Evolutionary conservation across 1,140 invertebrate genomes (phyloP).

Genomic region (Euwallacea fornicatus): DNA sequence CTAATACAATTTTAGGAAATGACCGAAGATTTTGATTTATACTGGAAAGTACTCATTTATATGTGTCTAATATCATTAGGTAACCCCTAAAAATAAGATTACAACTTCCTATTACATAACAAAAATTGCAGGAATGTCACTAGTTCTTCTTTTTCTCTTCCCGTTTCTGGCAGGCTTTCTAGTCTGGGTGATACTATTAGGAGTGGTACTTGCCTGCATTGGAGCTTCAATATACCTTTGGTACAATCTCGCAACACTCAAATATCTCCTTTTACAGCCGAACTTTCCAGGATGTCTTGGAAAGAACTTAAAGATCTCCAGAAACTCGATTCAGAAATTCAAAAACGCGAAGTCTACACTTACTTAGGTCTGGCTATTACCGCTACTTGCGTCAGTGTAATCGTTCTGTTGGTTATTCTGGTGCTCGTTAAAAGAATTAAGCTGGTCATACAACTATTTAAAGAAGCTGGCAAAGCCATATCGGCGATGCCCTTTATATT

Average conservation of each 20-base stretch:
- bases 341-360: conserved; percentile 3
- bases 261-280: too few species aligned
- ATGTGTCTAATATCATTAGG: conserved; percentile 63
- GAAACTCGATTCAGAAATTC: conserved; percentile 8
- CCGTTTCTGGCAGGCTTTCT: conserved; percentile 65
- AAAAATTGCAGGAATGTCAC: conserved; percentile 59
- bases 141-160: conserved; percentile 64
- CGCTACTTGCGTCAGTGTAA: conserved; percentile 59
- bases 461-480: conserved; percentile 75
- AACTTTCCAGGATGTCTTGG: conserved; percentile 17
- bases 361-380: conserved; percentile 28
- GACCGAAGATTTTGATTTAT: conserved; percentile 62
- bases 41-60: conserved; percentile 66
- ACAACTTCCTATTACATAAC: neutral
- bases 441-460: conserved; percentile 70
- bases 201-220: conserved; percentile 61
- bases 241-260: conserved; percentile 50
- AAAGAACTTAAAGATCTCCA: conserved; percentile 12
- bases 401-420: conserved; percentile 63
- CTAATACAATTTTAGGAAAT: conserved; percentile 58
- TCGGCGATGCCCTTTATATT: conserved; percentile 69
- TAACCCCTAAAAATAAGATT: conserved; percentile 52
- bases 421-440: conserved; percentile 61
- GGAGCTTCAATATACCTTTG: conserved; percentile 67
- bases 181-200: conserved; percentile 69